Conservation (phyloP, 2,113 vertebrate species). For the Sardina pilchardus region DNA sequence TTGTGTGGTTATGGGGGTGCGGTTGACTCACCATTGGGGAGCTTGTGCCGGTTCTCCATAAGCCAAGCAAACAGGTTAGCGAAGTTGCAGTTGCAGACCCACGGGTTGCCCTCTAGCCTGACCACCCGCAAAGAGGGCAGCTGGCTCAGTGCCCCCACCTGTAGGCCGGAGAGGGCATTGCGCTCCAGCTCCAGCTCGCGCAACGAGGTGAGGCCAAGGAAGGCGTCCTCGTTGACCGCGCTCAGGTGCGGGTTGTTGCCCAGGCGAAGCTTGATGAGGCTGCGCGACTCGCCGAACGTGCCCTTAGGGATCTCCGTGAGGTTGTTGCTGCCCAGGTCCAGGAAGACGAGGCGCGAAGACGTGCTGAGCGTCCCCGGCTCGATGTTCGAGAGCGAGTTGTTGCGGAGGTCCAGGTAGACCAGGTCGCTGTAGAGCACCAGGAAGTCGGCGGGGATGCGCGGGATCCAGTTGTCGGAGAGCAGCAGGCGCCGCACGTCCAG, state of each 20-base stretch:
- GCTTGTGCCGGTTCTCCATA: conserved; percentile 87
- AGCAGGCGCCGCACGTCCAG: conserved; percentile 91
- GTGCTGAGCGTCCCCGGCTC: conserved; percentile 90
- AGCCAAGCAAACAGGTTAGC: conserved; percentile 93
- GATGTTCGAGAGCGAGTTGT: conserved; percentile 88
- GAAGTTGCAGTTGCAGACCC: conserved; percentile 96
- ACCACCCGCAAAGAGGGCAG: conserved; percentile 86
- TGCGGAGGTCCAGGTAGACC: conserved; percentile 93
- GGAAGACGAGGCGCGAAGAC: conserved; percentile 88
- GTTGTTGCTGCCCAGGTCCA: conserved; percentile 94
- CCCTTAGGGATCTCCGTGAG: conserved; percentile 88
- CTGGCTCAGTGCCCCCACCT: conserved; percentile 81
- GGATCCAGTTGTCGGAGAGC: conserved; percentile 90
- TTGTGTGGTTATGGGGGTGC: conserved; percentile 84
- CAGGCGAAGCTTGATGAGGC: conserved; percentile 86
- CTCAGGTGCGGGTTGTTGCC: conserved; percentile 88
- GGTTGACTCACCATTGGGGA: conserved; percentile 92
- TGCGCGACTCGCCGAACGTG: conserved; percentile 85
- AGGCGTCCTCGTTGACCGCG: conserved; percentile 86
- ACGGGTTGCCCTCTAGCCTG: conserved; percentile 93
- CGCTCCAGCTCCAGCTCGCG: conserved; percentile 91
- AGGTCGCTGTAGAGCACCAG: conserved; percentile 94
- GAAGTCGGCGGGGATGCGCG: conserved; percentile 89
- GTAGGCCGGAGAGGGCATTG: conserved; percentile 86
- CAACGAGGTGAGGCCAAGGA: conserved; percentile 86